A percentile compares a stretch with the other conserved stretches of the same genome.
These are phyloP conservation scores for Lagocephalus sceleratus DNA, from an alignment of 2,797 vertebrate species.

Conservation along the genomic window DNA sequence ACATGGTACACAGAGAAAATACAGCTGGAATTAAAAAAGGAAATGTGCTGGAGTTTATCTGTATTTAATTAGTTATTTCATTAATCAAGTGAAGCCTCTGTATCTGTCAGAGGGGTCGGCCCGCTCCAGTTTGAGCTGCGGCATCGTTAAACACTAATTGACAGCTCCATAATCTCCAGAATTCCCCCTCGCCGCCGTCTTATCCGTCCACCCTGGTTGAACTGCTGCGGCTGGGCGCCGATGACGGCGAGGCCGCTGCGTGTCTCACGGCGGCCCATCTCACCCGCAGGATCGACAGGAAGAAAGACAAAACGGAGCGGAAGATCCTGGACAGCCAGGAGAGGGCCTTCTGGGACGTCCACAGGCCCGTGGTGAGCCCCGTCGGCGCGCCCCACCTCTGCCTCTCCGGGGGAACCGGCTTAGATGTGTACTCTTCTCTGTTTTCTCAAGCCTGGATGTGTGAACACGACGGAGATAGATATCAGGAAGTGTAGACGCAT, in stretches of 20 bases:
- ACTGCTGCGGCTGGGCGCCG: not conserved
- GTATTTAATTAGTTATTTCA: too few relatives aligned
- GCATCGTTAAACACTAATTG: constrained; percentile 8
- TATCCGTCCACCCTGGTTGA: constrained; percentile 8
- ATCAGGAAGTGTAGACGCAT: constrained; percentile 97
- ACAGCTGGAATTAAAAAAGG: too few relatives aligned
- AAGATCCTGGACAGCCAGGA: constrained; percentile 99
- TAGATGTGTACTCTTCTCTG: not conserved
- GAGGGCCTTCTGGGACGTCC: constrained; percentile 98
- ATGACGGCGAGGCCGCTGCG: not conserved
- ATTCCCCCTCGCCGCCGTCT: not conserved
- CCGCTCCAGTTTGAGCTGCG: not conserved
- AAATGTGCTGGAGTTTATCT: too few relatives aligned
- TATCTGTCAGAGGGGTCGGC: not conserved
- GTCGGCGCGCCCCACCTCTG: not conserved
- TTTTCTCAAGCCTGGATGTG: constrained; percentile 88
- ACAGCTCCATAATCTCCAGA: constrained; percentile 10
- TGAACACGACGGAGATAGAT: constrained; percentile 99
- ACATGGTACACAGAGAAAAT: too few relatives aligned
- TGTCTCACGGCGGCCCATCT: constrained; percentile 39
- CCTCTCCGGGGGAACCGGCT: too few relatives aligned
- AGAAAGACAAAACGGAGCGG: constrained; percentile 97
- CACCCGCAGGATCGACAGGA: constrained; percentile 90
- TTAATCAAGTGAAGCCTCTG: not conserved
- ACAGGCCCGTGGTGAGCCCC: constrained; percentile 91